Base-by-base conservation (phyloP, 2,797 vertebrate species). In the Falco novaeseelandiae region DNA sequence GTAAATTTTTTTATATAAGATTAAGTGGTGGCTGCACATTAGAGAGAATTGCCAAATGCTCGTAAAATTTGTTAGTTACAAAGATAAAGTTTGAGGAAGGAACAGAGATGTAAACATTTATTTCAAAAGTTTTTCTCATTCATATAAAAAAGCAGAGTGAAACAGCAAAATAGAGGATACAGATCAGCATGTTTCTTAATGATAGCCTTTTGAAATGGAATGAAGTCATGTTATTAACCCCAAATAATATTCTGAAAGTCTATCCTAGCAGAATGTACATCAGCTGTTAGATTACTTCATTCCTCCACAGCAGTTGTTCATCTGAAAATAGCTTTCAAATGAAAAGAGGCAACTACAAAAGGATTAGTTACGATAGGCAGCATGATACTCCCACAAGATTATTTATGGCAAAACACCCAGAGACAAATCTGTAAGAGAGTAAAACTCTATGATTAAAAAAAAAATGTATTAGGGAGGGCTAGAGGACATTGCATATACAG, bases 271-370 rank as follows among this genome's bases (percentile, higher is more conserved):
- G 98, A 99, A 98, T 98, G 98, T 98, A 97, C 98, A 94, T 98
- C 99, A 99, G 99, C 99, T 99, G 99, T 99, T 98, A 97, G 97
- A 96, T 95, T 97, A 98, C 98, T 97, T 99, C 99, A 98, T 98
- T 98, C 97, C 96, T 97, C 94, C 93, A 92, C 94, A 97, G 97
- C 96, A 99, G 99, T 99, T 99, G 99, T 98, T 98, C 98, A 90
- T 98, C 98, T 99, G 98, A 98, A 99, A 99, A 99, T 99, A 99
- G 98, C 98, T 92, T 98, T 98, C 98, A 97, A 98, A 99, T 98
- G 98, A 98, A 98, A 97, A 97, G 97, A 97, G 98, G 98, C 97
- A 98, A 99, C 98, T 98, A 99, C 99, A 99, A 99, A 99, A 98
- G 98, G 98, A 98, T 99, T 98, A 97, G 98, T 98, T 98, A 98